These are phyloP conservation scores for Ctenodactylus gundi DNA, from an alignment of 2,113 vertebrate species.

Conservation along the genomic window DNA sequence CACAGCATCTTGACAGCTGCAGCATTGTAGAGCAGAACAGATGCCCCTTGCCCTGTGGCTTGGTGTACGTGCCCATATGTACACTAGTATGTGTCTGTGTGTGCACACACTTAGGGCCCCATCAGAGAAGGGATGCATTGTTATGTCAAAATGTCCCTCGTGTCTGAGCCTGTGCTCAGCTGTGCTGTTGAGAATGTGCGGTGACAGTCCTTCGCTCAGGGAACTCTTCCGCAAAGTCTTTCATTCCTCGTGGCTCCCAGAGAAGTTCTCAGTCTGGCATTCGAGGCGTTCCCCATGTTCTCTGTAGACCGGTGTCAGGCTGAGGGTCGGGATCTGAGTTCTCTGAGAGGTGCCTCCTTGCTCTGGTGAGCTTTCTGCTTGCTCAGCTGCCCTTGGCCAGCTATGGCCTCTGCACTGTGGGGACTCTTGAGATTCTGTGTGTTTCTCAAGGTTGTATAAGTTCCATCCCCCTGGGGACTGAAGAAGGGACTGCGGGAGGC, in stretches of 20 bases:
- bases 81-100: neutral
- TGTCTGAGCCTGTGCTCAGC: neutral
- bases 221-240: neutral
- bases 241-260: neutral
- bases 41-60: neutral
- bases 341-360: neutral
- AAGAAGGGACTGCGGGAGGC: neutral
- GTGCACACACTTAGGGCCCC: neutral
- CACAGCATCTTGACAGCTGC: neutral
- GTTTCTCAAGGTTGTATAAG: neutral
- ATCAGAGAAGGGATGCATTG: neutral
- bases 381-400: neutral
- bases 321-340: neutral
- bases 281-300: neutral
- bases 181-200: neutral
- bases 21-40: neutral
- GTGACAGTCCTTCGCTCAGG: neutral
- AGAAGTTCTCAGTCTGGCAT: neutral
- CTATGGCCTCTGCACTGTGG: constrained; percentile 26
- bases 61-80: neutral
- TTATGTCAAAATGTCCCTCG: neutral
- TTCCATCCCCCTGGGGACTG: neutral
- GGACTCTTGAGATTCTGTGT: neutral
- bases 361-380: neutral
- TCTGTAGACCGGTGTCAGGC: neutral